Evolutionary conservation across 2,797 vertebrate genomes (phyloP), one percentile per base, ranked within the genome.

Genomic region (Chromobotia macracanthus): DNA sequence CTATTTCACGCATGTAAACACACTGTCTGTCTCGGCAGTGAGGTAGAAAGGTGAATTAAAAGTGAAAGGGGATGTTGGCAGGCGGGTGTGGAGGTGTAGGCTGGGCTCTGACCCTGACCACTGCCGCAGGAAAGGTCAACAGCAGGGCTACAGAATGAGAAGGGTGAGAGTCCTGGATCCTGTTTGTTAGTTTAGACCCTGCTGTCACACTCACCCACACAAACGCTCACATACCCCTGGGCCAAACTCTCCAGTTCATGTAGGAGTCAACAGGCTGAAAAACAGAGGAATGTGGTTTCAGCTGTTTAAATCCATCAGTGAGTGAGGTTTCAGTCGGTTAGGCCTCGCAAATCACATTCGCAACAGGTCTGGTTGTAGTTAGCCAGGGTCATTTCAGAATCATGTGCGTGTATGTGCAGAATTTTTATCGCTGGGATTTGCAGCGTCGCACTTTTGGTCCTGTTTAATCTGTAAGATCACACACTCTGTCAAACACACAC

Each of bases 11-110:
- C 53, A 25, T 18, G 23, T 12, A 75, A 66, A 61, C 38, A 68
- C n/a, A 38, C 41, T 25, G 28, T 31, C 53, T 58, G 41, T 35
- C 55, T 35, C 41, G 35, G 21, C 70, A 61, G 60, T 80, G 79
- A 85, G 70, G 81, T 77, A 83, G 80, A 44, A 12, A 82, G 72
- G 44, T 72, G 80, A 82, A 88, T 87, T 56, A 87, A 91, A 92
- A 92, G 91, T 89, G 89, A 94, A 92, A 91, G 76, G 81, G 86
- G 85, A 91, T 87, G 87, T 90, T 88, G 86, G 88, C 82, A 91
- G 89, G 87, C 89, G 92, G 91, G 91, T 92, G 91, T 88, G 84
- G 31, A 93, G 91, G 91, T 92, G 91, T 88, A 84, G 31, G 55
- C 15, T 56, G 65, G 10, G 70, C 61, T 73, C 61, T 66, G 50